These are phyloP conservation scores for Hofmannophila pseudospretella DNA, from an alignment of 2,888 invertebrate species.

Conservation along the genomic window DNA sequence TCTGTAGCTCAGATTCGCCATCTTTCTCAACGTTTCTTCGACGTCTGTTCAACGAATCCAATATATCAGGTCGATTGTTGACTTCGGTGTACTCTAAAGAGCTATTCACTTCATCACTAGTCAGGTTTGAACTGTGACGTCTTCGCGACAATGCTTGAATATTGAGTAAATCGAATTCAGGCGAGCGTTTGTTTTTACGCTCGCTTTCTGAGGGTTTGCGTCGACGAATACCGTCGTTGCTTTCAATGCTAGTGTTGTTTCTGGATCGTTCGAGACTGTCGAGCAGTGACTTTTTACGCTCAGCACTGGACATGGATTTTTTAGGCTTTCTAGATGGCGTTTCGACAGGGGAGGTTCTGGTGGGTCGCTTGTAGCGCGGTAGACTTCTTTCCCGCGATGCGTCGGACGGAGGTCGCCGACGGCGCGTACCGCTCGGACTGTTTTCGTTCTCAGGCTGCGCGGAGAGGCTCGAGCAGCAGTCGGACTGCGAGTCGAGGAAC, in stretches of 20 bases:
- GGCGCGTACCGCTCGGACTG: conserved; percentile 54
- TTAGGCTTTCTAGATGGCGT: conserved; percentile 64
- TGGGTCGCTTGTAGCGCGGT: conserved; percentile 58
- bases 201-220: conserved; percentile 60
- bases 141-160: conserved; percentile 60
- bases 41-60: conserved; percentile 60
- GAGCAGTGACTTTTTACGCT: conserved; percentile 66
- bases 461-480: conserved; percentile 89
- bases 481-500: conserved; percentile 93
- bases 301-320: conserved; percentile 71
- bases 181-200: conserved; percentile 61
- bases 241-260: conserved; percentile 69
- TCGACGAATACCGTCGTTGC: conserved; percentile 59
- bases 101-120: conserved; percentile 71
- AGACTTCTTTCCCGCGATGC: conserved; percentile 48
- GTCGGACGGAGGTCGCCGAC: conserved; percentile 64
- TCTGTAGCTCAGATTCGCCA: conserved; percentile 55
- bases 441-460: conserved; percentile 75
- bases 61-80: conserved; percentile 67
- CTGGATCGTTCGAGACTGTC: conserved; percentile 69
- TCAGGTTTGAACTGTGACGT: conserved; percentile 67
- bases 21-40: conserved; percentile 44
- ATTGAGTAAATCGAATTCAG: conserved; percentile 66
- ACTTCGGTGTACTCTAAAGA: conserved; percentile 70
- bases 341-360: conserved; percentile 56